Percentiles rank a stretch among this genome's conserved stretches.
Evolutionary conservation across 2,113 vertebrate genomes (phyloP).

Genomic region (Papio anubis): DNA sequence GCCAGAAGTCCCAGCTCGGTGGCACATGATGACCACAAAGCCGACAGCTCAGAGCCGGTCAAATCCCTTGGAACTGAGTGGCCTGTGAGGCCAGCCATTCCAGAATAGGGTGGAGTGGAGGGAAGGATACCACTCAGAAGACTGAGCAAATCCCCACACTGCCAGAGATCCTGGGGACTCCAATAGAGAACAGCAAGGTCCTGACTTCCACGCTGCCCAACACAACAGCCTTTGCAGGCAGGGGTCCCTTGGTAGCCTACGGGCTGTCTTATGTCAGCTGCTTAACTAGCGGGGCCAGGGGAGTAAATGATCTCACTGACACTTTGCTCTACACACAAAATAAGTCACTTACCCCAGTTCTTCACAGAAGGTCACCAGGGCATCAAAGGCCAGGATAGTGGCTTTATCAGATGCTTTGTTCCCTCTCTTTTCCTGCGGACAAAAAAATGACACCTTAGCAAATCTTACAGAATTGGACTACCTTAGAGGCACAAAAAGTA

Average conservation of each 20-base stretch:
- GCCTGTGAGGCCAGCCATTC: background rate
- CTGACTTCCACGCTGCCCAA: background rate
- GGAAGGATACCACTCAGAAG: background rate
- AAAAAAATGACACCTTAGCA: background rate
- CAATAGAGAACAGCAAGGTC: background rate
- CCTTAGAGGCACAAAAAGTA: background rate
- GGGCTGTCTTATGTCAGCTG: background rate
- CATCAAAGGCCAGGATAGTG: slow-evolving; percentile 90
- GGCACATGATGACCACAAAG: background rate
- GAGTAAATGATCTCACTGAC: background rate
- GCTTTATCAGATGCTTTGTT: slow-evolving; percentile 91
- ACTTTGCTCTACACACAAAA: background rate
- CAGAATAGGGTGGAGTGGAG: background rate
- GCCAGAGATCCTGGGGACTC: background rate
- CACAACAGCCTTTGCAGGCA: background rate
- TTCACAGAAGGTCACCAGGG: slow-evolving; percentile 93
- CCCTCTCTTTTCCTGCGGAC: slow-evolving; percentile 90
- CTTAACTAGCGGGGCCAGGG: background rate
- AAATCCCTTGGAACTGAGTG: background rate
- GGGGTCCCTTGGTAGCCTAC: background rate
- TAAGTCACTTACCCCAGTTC: slow-evolving; percentile 84
- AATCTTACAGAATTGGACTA: background rate
- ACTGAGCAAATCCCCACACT: background rate
- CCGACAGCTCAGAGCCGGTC: background rate
- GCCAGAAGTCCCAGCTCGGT: background rate